These are phyloP conservation scores for Pogoniulus pusillus DNA, from an alignment of 2,797 vertebrate species.

Conservation along the genomic window DNA sequence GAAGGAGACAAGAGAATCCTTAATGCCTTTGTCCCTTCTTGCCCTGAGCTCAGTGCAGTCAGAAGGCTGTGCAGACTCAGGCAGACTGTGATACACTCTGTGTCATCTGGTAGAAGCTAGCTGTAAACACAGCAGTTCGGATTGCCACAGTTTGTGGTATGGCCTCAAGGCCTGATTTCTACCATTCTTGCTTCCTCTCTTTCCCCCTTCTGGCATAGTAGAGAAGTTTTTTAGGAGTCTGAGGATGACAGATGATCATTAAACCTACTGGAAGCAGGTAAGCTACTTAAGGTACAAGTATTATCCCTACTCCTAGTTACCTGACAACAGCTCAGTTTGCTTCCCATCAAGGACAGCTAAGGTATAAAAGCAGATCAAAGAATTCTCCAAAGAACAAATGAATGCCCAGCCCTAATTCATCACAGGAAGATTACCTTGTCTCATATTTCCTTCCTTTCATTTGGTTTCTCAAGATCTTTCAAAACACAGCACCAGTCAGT, in stretches of 20 bases:
- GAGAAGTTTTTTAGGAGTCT: background rate
- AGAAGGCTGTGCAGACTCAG: conserved; percentile 46
- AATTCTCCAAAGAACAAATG: conserved; percentile 29
- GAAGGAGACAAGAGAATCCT: background rate
- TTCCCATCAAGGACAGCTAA: conserved; percentile 34
- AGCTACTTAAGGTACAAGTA: background rate
- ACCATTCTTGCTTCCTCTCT: background rate
- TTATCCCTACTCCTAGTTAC: background rate
- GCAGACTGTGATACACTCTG: conserved; percentile 48
- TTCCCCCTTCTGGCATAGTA: background rate
- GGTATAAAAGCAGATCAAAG: conserved; percentile 61
- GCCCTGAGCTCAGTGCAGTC: conserved; percentile 30
- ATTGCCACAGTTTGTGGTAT: conserved; percentile 27
- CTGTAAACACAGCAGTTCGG: conserved; percentile 46
- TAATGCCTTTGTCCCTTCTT: conserved; percentile 21
- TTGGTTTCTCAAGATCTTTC: conserved; percentile 22
- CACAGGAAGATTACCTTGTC: conserved; percentile 56
- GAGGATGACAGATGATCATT: background rate
- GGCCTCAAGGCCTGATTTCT: background rate
- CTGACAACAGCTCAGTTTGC: background rate
- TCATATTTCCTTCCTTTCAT: conserved; percentile 51
- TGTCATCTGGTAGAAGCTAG: conserved; percentile 74
- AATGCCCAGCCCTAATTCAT: conserved; percentile 60
- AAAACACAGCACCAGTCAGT: conserved; percentile 31
- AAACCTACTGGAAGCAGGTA: background rate